These are phyloP conservation scores for Serilophus lunatus DNA, from an alignment of 2,113 vertebrate genomes.

Conservation along the genomic window DNA sequence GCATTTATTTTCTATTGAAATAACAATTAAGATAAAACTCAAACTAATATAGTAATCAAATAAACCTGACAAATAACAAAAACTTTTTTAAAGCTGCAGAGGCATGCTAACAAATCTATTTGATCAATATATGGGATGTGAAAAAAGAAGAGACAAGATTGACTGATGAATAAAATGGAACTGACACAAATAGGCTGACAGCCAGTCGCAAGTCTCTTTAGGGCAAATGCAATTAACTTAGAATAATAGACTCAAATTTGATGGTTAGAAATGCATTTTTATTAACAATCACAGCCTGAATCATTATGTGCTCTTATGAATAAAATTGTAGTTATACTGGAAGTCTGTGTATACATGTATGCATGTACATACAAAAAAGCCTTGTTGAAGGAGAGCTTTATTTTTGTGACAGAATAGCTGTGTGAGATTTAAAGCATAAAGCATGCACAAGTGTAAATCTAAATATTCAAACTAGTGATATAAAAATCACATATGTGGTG, in stretches of 20 bases:
- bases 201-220: conserved; percentile 82
- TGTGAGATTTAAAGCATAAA: conserved; percentile 66
- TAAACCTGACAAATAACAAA: conserved; percentile 65
- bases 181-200: conserved; percentile 83
- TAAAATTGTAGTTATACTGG: conserved; percentile 74
- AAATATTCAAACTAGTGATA: conserved; percentile 67
- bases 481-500: conserved; percentile 53
- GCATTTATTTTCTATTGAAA: conserved; percentile 68
- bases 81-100: conserved; percentile 61
- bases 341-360: conserved; percentile 62
- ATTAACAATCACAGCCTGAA: conserved; percentile 79
- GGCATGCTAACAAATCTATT: conserved; percentile 73
- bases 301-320: conserved; percentile 78
- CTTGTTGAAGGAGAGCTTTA: conserved; percentile 39
- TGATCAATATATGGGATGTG: conserved; percentile 77
- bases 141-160: conserved; percentile 77
- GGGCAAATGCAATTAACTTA: conserved; percentile 88
- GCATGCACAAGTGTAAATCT: conserved; percentile 63
- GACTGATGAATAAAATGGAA: conserved; percentile 81
- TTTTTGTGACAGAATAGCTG: conserved; percentile 57
- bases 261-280: conserved; percentile 84
- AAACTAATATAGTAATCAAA: conserved; percentile 67
- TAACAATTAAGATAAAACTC: conserved; percentile 69
- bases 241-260: conserved; percentile 85
- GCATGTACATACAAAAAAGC: conserved; percentile 41